Conservation (phyloP, 2,113 vertebrate species). For the Hyaena hyaena region DNA sequence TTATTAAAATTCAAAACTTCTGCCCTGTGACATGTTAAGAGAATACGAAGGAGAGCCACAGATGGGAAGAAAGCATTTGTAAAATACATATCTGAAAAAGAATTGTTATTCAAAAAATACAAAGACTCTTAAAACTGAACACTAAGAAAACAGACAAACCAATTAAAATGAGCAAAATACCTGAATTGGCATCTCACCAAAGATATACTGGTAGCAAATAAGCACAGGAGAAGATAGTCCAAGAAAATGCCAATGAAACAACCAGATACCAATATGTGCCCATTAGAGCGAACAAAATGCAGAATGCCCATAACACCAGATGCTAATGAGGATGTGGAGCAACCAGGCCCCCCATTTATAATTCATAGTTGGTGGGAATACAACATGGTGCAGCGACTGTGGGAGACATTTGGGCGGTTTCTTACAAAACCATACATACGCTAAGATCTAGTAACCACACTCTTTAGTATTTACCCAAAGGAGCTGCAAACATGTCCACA, state of each 20-base stretch:
- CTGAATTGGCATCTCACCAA: neutral
- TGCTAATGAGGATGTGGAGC: neutral
- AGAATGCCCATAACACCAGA: neutral
- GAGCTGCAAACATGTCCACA: neutral
- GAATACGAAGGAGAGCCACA: neutral
- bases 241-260: too few relatives aligned
- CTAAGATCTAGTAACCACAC: too few relatives aligned
- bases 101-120: neutral
- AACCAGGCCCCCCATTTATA: rapidly evolving
- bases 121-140: neutral
- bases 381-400: rapidly evolving
- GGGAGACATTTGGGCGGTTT: neutral
- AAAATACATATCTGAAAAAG: neutral
- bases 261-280: neutral
- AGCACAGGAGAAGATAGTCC: too few relatives aligned
- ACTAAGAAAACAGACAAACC: neutral
- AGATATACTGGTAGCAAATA: neutral
- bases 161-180: neutral
- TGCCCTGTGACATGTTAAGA: neutral
- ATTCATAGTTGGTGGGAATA: neutral
- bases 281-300: neutral
- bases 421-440: too few relatives aligned
- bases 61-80: neutral
- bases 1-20: neutral
- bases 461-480: neutral